A percentile compares a stretch with the other conserved stretches of the same genome.
phyloP scores from a whole-genome alignment of 2,888 invertebrate species.

The Troides oblongomaculatus region DNA sequence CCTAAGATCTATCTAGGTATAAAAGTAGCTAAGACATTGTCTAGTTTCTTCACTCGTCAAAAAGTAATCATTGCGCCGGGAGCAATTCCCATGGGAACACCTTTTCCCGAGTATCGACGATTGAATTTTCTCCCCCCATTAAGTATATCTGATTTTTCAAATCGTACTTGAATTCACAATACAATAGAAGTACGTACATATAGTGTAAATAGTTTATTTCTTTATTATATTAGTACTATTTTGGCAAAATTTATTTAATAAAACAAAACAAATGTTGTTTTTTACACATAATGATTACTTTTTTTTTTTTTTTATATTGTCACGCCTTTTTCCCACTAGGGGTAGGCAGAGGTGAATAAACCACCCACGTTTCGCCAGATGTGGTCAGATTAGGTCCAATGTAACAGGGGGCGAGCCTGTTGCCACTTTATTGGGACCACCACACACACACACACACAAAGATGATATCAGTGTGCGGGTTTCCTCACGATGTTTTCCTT shows the following conservation, averaged over 20 bases:
- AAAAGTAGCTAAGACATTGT: background rate
- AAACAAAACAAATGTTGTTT: no score
- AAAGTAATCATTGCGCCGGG: constrained; percentile 15
- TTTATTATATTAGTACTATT: background rate
- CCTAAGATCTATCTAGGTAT: background rate
- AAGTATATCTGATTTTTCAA: constrained; percentile 14
- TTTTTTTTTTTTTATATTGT: no score
- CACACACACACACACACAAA: no score
- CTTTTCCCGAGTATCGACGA: constrained; percentile 13
- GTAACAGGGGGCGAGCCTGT: no score
- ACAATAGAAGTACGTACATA: background rate
- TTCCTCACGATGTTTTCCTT: no score
- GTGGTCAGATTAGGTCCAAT: no score
- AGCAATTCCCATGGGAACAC: constrained; percentile 12
- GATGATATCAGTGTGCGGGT: no score
- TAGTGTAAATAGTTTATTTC: background rate
- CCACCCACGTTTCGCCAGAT: no score
- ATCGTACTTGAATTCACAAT: background rate
- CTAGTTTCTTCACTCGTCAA: background rate
- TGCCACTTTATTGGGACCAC: no score
- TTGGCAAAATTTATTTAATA: background rate
- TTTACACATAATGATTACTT: no score
- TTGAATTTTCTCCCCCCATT: constrained; percentile 14
- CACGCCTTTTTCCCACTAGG: no score
- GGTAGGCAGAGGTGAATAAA: no score